Evolutionary conservation across 2,888 invertebrate genomes (phyloP).

Genomic region (Tachina fera): DNA sequence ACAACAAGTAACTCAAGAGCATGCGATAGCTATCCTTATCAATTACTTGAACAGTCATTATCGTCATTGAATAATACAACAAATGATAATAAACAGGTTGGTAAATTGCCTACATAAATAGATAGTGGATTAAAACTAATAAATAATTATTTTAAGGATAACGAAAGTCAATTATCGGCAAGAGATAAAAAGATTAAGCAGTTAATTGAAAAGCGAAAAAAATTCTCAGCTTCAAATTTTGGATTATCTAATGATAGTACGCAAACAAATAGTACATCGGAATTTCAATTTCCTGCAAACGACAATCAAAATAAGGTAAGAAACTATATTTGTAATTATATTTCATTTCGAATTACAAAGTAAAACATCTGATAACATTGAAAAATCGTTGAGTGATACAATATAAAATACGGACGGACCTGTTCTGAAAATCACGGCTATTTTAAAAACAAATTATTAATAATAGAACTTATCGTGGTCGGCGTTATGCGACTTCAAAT

Average conservation of each 20-base stretch:
- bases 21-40: constrained; percentile 31
- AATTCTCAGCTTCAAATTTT: constrained; percentile 2
- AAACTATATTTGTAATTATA: neutral
- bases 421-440: too few relatives aligned
- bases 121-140: neutral
- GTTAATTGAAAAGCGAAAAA: constrained; percentile 60
- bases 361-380: too few relatives aligned
- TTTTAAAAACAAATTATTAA: too few relatives aligned
- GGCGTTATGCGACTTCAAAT: too few relatives aligned
- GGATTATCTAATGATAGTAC: constrained; percentile 3
- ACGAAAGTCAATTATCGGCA: constrained; percentile 37
- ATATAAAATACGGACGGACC: too few relatives aligned
- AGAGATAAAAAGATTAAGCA: constrained; percentile 56
- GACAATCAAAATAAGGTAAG: constrained; percentile 22
- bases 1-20: constrained; percentile 35
- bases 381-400: too few relatives aligned
- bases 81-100: constrained; percentile 39
- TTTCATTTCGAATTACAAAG: too few relatives aligned
- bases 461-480: too few relatives aligned
- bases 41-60: constrained; percentile 50
- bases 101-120: neutral
- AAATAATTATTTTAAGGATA: constrained; percentile 34
- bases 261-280: neutral
- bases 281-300: neutral
- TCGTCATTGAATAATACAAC: constrained; percentile 26